Base-by-base conservation (phyloP, 2,888 invertebrate species). In the Hirtodrosophila duncani region DNA sequence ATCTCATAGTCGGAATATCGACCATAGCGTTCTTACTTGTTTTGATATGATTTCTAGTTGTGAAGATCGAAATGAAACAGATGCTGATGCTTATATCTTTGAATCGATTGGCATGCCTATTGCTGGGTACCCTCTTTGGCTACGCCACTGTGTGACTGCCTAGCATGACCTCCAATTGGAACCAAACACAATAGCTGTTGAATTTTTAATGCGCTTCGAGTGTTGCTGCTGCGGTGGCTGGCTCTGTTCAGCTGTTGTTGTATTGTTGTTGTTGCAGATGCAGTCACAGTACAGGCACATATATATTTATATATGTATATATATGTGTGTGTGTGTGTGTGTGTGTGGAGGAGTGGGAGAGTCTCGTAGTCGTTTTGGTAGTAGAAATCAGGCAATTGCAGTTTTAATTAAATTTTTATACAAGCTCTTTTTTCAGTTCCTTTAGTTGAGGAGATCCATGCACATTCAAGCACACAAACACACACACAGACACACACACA, bases 321-420 rank as follows among this genome's bases (percentile, higher is more conserved):
- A 13, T 31, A n/a, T 21, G 6, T 17, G n/a, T 29, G 10, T 14
- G 37, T 7, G 11, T 37, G 24, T 9, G 30, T 44, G n/a, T 45
- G 9, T 11, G n/a, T 18, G 26, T 21, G 18, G 2, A 21, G 5
- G 41, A 21, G 31, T 8, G n/a, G 10, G 3, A 16, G 27, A 13
- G 9, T n/a, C n/a, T n/a, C 10, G 23, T 11, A 30, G 20, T 10
- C 27, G 38, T 17, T 46, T n/a, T n/a, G n/a, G n/a, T n/a, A n/a
- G 48, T 44, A 36, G 26, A 45, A 51, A 63, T 71, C 51, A 48
- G 42, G 29, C 51, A 50, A 48, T 72, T 72, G 53, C 49, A 31
- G 44, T 72, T 70, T 70, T 72, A 77, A 70, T 77, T 72, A 68
- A 45, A 71, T 57, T 71, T 68, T 55, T 51, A 27, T 45, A 37